Evolutionary conservation across 2,113 vertebrate species (phyloP).

Genomic region (Corythoichthys intestinalis): DNA sequence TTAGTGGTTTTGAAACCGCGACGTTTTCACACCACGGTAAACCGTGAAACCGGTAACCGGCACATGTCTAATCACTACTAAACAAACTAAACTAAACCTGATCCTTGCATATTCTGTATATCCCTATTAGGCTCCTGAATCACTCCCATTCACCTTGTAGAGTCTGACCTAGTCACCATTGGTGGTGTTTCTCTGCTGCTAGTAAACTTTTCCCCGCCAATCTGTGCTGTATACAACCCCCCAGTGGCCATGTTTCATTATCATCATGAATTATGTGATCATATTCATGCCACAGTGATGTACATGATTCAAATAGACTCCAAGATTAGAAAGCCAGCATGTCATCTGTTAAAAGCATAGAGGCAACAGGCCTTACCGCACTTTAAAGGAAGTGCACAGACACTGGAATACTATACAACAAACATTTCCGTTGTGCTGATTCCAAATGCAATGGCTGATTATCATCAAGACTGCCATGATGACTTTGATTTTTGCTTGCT

Average conservation of each 20-base stretch:
- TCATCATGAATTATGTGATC: not conserved
- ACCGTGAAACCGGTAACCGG: too few relatives aligned
- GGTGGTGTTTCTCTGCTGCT: not conserved
- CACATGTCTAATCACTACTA: too few relatives aligned
- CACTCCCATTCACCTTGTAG: not conserved
- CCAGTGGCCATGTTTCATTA: not conserved
- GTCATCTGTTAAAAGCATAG: conserved; percentile 52
- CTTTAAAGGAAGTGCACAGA: conserved; percentile 33
- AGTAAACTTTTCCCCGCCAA: not conserved
- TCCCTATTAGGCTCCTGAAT: not conserved
- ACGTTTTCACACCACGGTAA: too few relatives aligned
- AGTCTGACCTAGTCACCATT: not conserved
- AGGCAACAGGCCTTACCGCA: conserved; percentile 41
- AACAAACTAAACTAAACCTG: too few relatives aligned
- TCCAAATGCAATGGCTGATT: not conserved
- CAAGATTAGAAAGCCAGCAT: conserved; percentile 54
- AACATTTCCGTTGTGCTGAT: not conserved
- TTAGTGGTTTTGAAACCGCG: too few relatives aligned
- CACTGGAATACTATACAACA: conserved; percentile 15
- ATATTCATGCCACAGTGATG: conserved; percentile 19
- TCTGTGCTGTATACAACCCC: not conserved
- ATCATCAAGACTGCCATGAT: not conserved
- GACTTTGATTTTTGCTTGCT: not conserved
- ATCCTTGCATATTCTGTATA: not conserved
- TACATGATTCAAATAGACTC: conserved; percentile 42